phyloP scores from a whole-genome alignment of 2,113 vertebrate genomes.

The Oryzias woworae region DNA sequence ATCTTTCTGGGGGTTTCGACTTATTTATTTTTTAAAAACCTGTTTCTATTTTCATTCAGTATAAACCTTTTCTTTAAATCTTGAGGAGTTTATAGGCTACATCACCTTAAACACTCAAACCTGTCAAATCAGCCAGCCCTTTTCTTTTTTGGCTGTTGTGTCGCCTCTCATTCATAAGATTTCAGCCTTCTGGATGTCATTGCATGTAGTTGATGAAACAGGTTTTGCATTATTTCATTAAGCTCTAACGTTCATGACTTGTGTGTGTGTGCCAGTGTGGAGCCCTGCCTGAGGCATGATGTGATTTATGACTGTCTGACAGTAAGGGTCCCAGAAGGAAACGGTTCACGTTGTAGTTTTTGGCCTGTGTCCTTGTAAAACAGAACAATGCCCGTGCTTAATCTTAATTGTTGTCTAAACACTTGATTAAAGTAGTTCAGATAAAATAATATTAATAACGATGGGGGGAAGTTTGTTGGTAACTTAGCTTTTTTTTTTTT shows the following conservation, averaged over 20 bases:
- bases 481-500: background rate
- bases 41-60: too few relatives aligned
- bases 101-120: too few relatives aligned
- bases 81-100: too few relatives aligned
- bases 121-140: too few relatives aligned
- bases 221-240: conserved; percentile 13
- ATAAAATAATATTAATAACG: background rate
- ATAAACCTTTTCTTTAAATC: too few relatives aligned
- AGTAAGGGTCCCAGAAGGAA: background rate
- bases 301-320: conserved; percentile 13
- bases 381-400: background rate
- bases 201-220: conserved; percentile 8
- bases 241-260: conserved; percentile 10
- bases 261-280: conserved; percentile 10
- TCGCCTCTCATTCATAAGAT: too few relatives aligned
- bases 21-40: too few relatives aligned
- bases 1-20: background rate
- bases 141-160: too few relatives aligned
- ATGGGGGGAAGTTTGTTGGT: background rate
- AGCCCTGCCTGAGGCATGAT: background rate
- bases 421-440: conserved; percentile 2
- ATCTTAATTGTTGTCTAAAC: background rate
- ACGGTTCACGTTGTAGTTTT: background rate
- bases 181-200: too few relatives aligned
- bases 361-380: conserved; percentile 21